Evolutionary conservation across 2,888 invertebrate genomes (phyloP), one percentile per base, ranked within the genome.

Genomic region (Tryphoninae sp.): DNA sequence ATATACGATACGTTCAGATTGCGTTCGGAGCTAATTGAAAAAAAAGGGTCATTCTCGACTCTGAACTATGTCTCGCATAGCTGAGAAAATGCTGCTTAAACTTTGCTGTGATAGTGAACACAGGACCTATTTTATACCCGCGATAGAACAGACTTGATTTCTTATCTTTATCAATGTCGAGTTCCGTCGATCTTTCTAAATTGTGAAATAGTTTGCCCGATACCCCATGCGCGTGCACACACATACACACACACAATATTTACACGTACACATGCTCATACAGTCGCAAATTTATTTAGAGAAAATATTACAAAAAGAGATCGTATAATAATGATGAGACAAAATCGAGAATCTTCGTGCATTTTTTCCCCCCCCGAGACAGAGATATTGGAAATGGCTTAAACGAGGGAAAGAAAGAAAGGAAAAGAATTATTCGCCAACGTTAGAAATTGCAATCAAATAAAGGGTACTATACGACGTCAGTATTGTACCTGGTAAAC

Each of bases 51-150:
- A 83, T 84, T 86, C 85, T 84, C 23, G 53, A 62, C 69, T 53
- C 69, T 19, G 71, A 71, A 69, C 53, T 33, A 33, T 68, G n/a
- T 77, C 49, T 45, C 68, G 59, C 23, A 22, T 61, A 59, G 68
- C 80, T 62, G 75, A 82, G 65, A 81, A 83, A 68, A 81, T 84
- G 89, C 88, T 89, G 89, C 87, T 88, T 86, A 85, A 87, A 88
- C 86, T 88, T 87, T 89, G 90, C 89, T 90, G 89, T 90, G 89
- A 90, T 90, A 89, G 89, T 91, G 89, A 91, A 91, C 90, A 91
- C 90, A 91, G 91, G 90, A 91, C 90, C 88, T 87, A 86, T 45
- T 45, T 45, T 45, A 13, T 13, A 9, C 45, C 45, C 9, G 13
- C 2, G 13, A 45, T 19, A 59, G 40, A 78, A 51, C 7, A 40